Evolutionary conservation across 2,888 invertebrate species (phyloP), one percentile per base, ranked within the genome.

Genomic region (Cepaea hortensis): DNA sequence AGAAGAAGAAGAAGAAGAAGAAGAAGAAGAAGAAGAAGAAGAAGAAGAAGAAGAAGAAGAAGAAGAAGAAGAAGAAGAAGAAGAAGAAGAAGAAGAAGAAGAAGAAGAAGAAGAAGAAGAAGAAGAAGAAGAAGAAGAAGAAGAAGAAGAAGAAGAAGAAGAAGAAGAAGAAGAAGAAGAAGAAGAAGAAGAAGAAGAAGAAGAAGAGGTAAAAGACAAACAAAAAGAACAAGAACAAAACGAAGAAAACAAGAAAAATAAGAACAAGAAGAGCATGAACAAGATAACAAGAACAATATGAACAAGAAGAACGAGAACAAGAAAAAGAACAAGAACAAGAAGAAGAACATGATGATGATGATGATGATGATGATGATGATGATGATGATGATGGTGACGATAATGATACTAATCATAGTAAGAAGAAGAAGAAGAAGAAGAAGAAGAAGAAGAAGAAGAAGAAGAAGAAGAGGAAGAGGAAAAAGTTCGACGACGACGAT

Each of bases 1-100:
- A 35, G 87, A 85, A 82, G 87, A 87, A 87, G 85, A 86, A 84
- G 84, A 86, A 75, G 88, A 89, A 65, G 85, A 87, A 85, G 50
- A 79, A 85, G 61, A n/a, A 85, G 62, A 84, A 81, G 85, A 77
- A 80, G 65, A 88, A 79, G 72, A 79, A 75, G 79, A 72, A 72
- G n/a, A 83, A 35, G 50, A 83, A n/a, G 61, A 73, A 48, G 55
- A 72, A 61, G 61, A 80, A 61, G 61, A 80, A 61, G 61, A 80
- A 23, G 61, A 80, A 80, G 61, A 80, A 61, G 61, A 80, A 61
- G 61, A 80, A 61, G 61, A 80, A 23, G 61, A 80, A 61, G 61
- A 80, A 61, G 61, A 80, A 61, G 61, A 80, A 61, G 61, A 80
- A 50, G 80, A 61, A 61, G 80, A 80, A 80, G 80, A 61, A 61